Conservation (phyloP, 2,888 invertebrate species). For the Drosophila lacicola region DNA sequence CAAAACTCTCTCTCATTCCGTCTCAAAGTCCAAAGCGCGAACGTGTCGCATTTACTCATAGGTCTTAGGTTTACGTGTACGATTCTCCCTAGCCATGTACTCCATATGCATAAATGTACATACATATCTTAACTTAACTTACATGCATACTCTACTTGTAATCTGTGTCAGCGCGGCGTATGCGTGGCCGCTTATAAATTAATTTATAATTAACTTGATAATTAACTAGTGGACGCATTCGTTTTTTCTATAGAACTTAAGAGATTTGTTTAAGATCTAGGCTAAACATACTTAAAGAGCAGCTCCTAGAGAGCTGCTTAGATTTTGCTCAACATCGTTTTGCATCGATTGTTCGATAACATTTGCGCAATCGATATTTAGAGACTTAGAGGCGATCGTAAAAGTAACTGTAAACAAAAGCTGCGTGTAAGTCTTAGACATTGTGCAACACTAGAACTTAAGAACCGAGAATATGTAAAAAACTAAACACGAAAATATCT, state of each 20-base stretch:
- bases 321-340: slow-evolving; percentile 38
- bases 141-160: slow-evolving; percentile 33
- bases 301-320: slow-evolving; percentile 66
- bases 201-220: slow-evolving; percentile 25
- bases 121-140: slow-evolving; percentile 12
- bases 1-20: slow-evolving; percentile 62
- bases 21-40: slow-evolving; percentile 73
- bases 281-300: slow-evolving; percentile 57
- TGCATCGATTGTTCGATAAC: slow-evolving; percentile 40
- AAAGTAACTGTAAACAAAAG: slow-evolving; percentile 34
- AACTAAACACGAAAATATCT: not conserved
- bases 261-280: slow-evolving; percentile 61
- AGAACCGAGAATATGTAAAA: slow-evolving; percentile 28
- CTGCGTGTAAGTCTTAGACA: slow-evolving; percentile 59
- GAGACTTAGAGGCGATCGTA: slow-evolving; percentile 53
- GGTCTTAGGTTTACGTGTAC: slow-evolving; percentile 69
- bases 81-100: slow-evolving; percentile 64
- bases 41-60: slow-evolving; percentile 57
- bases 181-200: slow-evolving; percentile 37
- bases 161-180: slow-evolving; percentile 63
- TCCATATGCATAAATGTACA: slow-evolving; percentile 22
- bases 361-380: slow-evolving; percentile 50
- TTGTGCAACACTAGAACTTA: slow-evolving; percentile 50
- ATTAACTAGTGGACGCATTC: slow-evolving; percentile 60
- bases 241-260: slow-evolving; percentile 60